phyloP scores from a whole-genome alignment of 2,113 vertebrate genomes.

The Hiodon alosoides region DNA sequence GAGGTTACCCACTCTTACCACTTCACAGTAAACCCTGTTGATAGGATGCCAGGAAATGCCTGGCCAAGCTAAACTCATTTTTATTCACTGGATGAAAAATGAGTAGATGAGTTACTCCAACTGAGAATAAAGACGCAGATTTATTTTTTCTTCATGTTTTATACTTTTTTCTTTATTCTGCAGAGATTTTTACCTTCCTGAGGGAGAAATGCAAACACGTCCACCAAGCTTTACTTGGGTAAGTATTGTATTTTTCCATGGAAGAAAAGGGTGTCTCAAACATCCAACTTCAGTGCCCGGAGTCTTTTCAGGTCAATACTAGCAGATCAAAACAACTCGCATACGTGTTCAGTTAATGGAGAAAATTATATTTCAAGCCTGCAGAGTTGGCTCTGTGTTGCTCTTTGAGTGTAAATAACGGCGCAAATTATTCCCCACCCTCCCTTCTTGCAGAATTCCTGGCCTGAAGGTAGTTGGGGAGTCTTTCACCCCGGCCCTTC shows the following conservation, averaged over 20 bases:
- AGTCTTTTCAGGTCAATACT: neutral
- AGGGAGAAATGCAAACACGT: slow-evolving; percentile 74
- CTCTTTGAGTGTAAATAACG: slow-evolving; percentile 7
- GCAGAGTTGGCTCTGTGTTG: neutral
- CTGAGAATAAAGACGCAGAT: neutral
- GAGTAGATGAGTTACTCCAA: neutral
- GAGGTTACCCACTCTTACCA: neutral
- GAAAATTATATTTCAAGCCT: neutral
- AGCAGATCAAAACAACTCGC: neutral
- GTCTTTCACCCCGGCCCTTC: slow-evolving; percentile 75
- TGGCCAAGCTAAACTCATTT: slow-evolving; percentile 25
- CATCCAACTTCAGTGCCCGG: neutral
- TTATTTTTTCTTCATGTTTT: neutral
- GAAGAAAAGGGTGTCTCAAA: neutral
- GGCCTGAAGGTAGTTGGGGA: slow-evolving; percentile 81
- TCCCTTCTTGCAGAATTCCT: slow-evolving; percentile 60
- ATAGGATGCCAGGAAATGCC: neutral
- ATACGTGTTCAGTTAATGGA: slow-evolving; percentile 1
- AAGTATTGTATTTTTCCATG: slow-evolving; percentile 43
- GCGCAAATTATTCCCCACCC: no score
- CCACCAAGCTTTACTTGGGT: slow-evolving; percentile 79
- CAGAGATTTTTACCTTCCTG: slow-evolving; percentile 79
- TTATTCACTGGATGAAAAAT: neutral
- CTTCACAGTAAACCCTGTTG: neutral
- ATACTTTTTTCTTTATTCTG: slow-evolving; percentile 22